These are phyloP conservation scores for Rhynchopsitta pachyrhyncha DNA, from an alignment of 2,113 vertebrate species.

Conservation along the genomic window DNA sequence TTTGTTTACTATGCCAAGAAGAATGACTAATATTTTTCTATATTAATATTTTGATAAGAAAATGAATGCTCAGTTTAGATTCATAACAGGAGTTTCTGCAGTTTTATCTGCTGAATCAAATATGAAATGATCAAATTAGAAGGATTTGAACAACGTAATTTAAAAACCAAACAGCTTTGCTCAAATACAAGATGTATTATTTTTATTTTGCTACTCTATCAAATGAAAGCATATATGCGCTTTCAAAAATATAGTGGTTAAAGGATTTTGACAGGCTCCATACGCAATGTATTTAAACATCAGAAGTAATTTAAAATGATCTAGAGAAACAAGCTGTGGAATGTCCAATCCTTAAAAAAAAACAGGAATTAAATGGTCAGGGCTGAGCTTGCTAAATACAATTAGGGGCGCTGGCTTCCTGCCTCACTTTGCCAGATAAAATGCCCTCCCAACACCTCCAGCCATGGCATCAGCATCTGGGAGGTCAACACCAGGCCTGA, in stretches of 20 bases:
- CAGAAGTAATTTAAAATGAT: slow-evolving; percentile 40
- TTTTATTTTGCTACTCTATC: neutral
- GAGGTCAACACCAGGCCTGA: neutral
- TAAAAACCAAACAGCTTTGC: slow-evolving; percentile 37
- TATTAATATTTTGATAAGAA: slow-evolving; percentile 64
- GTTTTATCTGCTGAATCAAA: slow-evolving; percentile 45
- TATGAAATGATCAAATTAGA: slow-evolving; percentile 46
- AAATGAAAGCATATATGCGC: slow-evolving; percentile 20
- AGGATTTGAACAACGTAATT: slow-evolving; percentile 23
- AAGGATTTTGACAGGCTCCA: slow-evolving; percentile 32
- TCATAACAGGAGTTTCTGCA: slow-evolving; percentile 44
- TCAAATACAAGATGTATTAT: neutral
- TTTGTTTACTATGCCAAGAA: slow-evolving; percentile 55
- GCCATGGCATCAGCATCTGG: neutral
- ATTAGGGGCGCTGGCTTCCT: neutral
- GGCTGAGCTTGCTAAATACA: slow-evolving; percentile 20
- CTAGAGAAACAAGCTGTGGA: slow-evolving; percentile 49
- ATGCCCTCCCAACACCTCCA: neutral
- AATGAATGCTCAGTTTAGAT: slow-evolving; percentile 44
- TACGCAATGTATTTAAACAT: slow-evolving; percentile 49
- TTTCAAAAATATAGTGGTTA: slow-evolving; percentile 3
- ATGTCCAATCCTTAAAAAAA: slow-evolving; percentile 34
- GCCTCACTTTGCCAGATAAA: neutral
- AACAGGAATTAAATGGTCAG: neutral
- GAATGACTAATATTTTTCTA: slow-evolving; percentile 58